Base-by-base conservation (phyloP, 2,113 vertebrate species). In the Catharus fuscescens region DNA sequence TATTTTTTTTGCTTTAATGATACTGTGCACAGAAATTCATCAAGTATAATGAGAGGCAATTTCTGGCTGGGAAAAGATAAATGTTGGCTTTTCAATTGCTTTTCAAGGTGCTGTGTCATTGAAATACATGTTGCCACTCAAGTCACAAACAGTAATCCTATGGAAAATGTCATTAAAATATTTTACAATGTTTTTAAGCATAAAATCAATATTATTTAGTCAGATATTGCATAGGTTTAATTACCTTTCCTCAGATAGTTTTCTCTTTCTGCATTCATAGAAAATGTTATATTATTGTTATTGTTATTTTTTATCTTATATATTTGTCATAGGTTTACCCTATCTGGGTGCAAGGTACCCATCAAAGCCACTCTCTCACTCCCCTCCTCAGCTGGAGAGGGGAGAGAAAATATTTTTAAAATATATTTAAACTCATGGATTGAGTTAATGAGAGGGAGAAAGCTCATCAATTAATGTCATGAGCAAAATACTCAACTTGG, bases 391-490 rank as follows among this genome's bases (percentile, higher is more conserved):
- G 25, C 12, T 70, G 56, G 9, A 36, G 40, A 42, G 34, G 10
- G 21, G 25, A 62, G 25, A 69, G 31, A 54, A 69, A 48, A 69
- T 62, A 18, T 3, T 48, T 16, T 6, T 10, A 32, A 54, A 62
- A 40, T 40, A 40, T 40, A 13, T 40, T 40, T 40, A 40, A 5
- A 5, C 34, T 67, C 0, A 0, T 62, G 34, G 12, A 14, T 42
- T 12, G 34, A 28, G 12, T 14, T 64, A 36, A 64, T 18, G 18
- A 44, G 12, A 11, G 12, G 21, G 42, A 44, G 15, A 62, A 10
- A 50, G 70, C 36, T 83, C n/a, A 54, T 29, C 7, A 56, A 11
- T 62, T 83, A 36, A 29, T 23, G 2, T 50, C 31, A 20, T 12
- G 48, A 48, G 31, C 15, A 56, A 62, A 83, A 69, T 19, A 42